A percentile compares a stretch with the other conserved stretches of the same genome.
Conservation (phyloP, 1,140 invertebrate genomes). For the Drosophila arawakana region DNA sequence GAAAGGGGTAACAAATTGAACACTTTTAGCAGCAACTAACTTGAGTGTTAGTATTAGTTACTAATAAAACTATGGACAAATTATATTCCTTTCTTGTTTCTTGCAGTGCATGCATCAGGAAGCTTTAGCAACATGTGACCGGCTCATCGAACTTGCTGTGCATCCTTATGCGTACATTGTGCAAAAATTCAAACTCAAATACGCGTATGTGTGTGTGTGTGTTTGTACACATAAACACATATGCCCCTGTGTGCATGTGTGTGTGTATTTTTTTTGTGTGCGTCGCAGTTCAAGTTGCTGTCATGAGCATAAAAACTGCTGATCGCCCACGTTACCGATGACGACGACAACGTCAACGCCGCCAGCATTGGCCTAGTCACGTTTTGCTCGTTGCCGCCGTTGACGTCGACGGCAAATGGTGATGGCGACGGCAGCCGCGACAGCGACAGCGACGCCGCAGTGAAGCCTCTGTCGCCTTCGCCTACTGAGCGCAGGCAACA, state of each 20-base stretch:
- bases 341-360: conserved; percentile 44
- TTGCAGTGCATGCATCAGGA: conserved; percentile 1
- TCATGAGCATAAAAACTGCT: conserved; percentile 61
- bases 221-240: not conserved
- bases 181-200: conserved; percentile 14
- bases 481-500: not conserved
- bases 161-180: conserved; percentile 5
- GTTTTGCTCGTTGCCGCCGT: conserved; percentile 45
- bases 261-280: conserved; percentile 16
- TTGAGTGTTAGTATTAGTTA: too few species aligned
- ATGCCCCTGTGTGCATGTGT: conserved; percentile 8
- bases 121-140: conserved; percentile 12
- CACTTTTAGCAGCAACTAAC: too few species aligned
- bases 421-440: too few species aligned
- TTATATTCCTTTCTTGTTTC: not conserved
- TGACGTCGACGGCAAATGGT: not conserved
- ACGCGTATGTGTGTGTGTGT: not conserved
- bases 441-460: not conserved
- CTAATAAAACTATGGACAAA: not conserved
- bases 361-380: conserved; percentile 72
- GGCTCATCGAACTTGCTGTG: not conserved
- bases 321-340: conserved; percentile 28
- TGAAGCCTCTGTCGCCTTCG: not conserved
- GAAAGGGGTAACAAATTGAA: too few species aligned
- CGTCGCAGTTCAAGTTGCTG: conserved; percentile 59